Evolutionary conservation across 2,888 invertebrate species (phyloP).

Genomic region (Rhagium mordax): DNA sequence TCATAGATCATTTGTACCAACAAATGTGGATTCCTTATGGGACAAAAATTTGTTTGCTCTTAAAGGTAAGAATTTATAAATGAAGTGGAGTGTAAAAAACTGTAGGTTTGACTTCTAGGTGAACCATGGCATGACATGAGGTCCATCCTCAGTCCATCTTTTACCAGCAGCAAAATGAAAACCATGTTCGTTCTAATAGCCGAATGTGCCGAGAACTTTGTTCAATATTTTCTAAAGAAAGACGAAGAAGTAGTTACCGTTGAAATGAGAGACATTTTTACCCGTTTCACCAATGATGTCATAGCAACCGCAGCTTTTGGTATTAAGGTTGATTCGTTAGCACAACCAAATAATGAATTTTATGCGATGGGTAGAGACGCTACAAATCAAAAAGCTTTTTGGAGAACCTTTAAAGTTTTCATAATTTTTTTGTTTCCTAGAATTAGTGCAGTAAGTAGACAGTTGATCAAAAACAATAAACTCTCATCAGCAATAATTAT

Average conservation of each 20-base stretch:
- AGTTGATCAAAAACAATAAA: too few species aligned
- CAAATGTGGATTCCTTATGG: constrained; percentile 70
- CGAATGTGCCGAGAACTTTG: constrained; percentile 41
- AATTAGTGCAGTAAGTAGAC: not conserved
- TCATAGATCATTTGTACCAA: constrained; percentile 53
- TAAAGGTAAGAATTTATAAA: constrained; percentile 46
- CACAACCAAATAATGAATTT: constrained; percentile 72
- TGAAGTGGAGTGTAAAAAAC: not conserved
- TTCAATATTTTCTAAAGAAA: constrained; percentile 40
- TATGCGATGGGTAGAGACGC: constrained; percentile 70
- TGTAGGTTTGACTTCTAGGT: not conserved
- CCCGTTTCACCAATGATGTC: constrained; percentile 71
- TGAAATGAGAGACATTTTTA: constrained; percentile 70
- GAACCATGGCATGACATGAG: constrained; percentile 43
- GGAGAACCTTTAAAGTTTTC: not conserved
- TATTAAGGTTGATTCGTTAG: constrained; percentile 71
- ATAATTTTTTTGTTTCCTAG: not conserved
- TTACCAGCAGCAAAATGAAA: constrained; percentile 64
- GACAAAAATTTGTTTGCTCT: constrained; percentile 64
- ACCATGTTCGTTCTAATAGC: constrained; percentile 58
- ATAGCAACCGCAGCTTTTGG: constrained; percentile 67
- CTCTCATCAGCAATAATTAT: too few species aligned
- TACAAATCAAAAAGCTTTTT: constrained; percentile 53
- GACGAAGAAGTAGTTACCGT: constrained; percentile 59
- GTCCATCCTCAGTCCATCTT: constrained; percentile 60